Evolutionary conservation across 2,888 invertebrate genomes (phyloP), one percentile per base, ranked within the genome.

Genomic region (Macrosiphum euphorbiae): DNA sequence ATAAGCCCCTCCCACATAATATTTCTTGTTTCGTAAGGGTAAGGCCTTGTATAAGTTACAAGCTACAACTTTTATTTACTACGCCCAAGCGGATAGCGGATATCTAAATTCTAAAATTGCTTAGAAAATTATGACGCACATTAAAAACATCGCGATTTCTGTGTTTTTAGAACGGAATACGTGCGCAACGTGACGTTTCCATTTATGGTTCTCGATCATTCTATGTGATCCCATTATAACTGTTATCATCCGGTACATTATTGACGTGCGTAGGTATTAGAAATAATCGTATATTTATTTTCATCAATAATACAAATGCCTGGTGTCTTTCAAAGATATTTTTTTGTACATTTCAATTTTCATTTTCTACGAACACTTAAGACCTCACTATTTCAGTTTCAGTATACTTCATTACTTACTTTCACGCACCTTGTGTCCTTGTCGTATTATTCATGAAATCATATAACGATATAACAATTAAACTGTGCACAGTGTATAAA

Each of bases 101-200:
- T 78, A 78, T 8, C 78, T 20, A 35, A 78, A 35, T 78, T 78
- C 67, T 78, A 35, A 78, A 78, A 35, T 78, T 78, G 20, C 35
- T 24, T 8, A 78, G 20, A 3, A 78, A 78, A 78, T 78, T 78
- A 78, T 92, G 92, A 52, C 88, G 44, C 88, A 88, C 28, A 4
- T 44, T 78, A 24, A 78, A 92, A 92, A 88, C 78, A 67, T 88
- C 52, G 35, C 28, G 41, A 92, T 88, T 87, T 88, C 88, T 92
- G 67, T 50, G 92, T 92, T 92, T 92, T 88, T 78, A 92, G 7
- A 88, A 88, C 50, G 52, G 28, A 28, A 11, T 35, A 41, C 41
- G 86, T 92, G 78, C 78, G 41, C 50, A 78, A 84, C 55, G 52
- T 78, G 78, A 88, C 67, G 88, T 92, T 88, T 92, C 92, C 92